Evolutionary conservation across 2,113 vertebrate species (phyloP).

Genomic region (Mionectes macconnelli): DNA sequence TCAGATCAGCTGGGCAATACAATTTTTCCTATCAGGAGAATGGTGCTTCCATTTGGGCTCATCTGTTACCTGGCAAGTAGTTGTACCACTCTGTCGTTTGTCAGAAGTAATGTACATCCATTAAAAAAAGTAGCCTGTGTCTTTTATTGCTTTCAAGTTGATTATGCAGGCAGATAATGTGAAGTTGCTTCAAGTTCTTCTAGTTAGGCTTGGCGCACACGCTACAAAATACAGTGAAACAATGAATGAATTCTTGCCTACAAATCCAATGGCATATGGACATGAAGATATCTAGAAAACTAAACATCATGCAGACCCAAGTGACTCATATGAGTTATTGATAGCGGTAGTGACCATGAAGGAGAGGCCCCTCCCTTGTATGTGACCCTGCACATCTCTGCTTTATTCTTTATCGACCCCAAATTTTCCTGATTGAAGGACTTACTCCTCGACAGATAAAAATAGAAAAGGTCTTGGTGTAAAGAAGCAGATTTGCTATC

Average conservation of each 20-base stretch:
- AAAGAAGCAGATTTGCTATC: background rate
- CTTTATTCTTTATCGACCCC: background rate
- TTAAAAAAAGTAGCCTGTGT: background rate
- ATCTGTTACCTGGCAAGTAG: background rate
- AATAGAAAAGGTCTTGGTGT: background rate
- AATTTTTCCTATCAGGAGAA: background rate
- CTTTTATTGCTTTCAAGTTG: background rate
- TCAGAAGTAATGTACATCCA: background rate
- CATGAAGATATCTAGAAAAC: background rate
- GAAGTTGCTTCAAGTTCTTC: background rate
- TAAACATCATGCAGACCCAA: fast-evolving
- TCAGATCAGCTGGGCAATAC: background rate
- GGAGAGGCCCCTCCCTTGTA: background rate
- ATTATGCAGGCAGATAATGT: background rate
- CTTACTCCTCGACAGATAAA: background rate
- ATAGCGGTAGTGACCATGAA: background rate
- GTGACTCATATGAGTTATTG: background rate
- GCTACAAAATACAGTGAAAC: background rate
- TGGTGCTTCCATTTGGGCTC: background rate
- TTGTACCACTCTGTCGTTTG: background rate
- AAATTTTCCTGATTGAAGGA: background rate
- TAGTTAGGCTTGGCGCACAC: background rate
- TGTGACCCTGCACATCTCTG: background rate
- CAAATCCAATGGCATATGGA: background rate
- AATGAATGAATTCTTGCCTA: background rate